Percentiles rank a stretch among this genome's conserved stretches.
Conservation (phyloP, 1,140 invertebrate genomes). For the Bombus impatiens region DNA sequence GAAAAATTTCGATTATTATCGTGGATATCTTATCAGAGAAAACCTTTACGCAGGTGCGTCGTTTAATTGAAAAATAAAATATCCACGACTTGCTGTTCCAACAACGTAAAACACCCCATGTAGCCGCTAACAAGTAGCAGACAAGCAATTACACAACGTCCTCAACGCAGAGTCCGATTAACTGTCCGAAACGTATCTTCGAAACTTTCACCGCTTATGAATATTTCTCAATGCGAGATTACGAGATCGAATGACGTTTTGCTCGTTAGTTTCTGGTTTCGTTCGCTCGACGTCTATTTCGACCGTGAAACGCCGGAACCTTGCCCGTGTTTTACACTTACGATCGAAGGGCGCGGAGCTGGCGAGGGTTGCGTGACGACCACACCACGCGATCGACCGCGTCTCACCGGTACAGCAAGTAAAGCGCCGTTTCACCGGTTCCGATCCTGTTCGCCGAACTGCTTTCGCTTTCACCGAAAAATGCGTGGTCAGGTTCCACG, state of each 20-base stretch:
- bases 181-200: neutral
- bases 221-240: neutral
- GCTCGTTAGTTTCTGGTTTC: neutral
- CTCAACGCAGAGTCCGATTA: neutral
- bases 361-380: neutral
- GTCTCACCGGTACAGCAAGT: neutral
- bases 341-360: neutral
- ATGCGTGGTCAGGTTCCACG: neutral
- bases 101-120: too few species aligned
- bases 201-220: constrained; percentile 25
- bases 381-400: neutral
- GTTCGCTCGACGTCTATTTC: neutral
- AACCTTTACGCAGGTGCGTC: too few species aligned
- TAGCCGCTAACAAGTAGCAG: neutral
- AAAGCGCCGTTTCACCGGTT: constrained; percentile 4
- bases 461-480: constrained; percentile 65
- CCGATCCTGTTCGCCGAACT: neutral
- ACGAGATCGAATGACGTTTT: neutral
- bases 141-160: constrained; percentile 1
- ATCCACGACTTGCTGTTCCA: too few species aligned
- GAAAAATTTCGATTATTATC: too few species aligned
- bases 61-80: too few species aligned
- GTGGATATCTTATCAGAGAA: too few species aligned
- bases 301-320: constrained; percentile 1
- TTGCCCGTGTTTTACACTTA: neutral